These are phyloP conservation scores for Aleiodes sp. DNA, from an alignment of 1,140 invertebrate genomes.

Conservation along the genomic window DNA sequence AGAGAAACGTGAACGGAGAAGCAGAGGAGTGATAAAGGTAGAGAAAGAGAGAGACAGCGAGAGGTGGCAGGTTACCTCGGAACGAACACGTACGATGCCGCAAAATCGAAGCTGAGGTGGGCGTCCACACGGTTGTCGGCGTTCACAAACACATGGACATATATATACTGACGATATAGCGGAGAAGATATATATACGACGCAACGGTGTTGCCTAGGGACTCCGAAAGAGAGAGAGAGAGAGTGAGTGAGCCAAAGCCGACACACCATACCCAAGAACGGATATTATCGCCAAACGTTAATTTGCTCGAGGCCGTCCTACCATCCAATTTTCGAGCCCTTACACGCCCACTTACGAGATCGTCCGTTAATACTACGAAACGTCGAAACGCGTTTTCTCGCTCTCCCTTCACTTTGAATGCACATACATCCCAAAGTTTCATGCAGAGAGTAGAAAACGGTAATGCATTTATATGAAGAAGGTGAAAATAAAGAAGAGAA, in stretches of 20 bases:
- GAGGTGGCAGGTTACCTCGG: conserved; percentile 10
- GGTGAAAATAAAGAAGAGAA: conserved; percentile 11
- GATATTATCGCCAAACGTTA: conserved; percentile 67
- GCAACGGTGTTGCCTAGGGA: conserved; percentile 33
- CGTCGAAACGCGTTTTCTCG: conserved; percentile 22
- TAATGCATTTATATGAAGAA: conserved; percentile 12
- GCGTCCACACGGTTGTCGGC: conserved; percentile 23
- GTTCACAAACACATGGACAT: conserved; percentile 15
- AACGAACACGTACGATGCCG: conserved; percentile 30
- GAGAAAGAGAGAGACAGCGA: not conserved
- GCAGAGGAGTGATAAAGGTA: not conserved
- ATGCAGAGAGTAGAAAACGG: not conserved
- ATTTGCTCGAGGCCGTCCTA: conserved; percentile 64
- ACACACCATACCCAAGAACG: conserved; percentile 49
- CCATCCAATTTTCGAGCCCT: conserved; percentile 66
- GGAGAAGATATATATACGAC: conserved; percentile 20
- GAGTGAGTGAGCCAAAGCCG: conserved; percentile 24
- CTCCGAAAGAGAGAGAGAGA: no score
- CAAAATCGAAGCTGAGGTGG: conserved; percentile 32
- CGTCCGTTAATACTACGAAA: conserved; percentile 63
- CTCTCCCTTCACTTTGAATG: conserved; percentile 9
- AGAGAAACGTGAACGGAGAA: conserved; percentile 9
- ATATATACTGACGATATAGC: not conserved
- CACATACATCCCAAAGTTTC: not conserved
- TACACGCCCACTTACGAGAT: conserved; percentile 66